A percentile compares a stretch with the other conserved stretches of the same genome.
These are phyloP conservation scores for Corythornis madagascariensis DNA, from an alignment of 2,113 vertebrate genomes.

Conservation along the genomic window DNA sequence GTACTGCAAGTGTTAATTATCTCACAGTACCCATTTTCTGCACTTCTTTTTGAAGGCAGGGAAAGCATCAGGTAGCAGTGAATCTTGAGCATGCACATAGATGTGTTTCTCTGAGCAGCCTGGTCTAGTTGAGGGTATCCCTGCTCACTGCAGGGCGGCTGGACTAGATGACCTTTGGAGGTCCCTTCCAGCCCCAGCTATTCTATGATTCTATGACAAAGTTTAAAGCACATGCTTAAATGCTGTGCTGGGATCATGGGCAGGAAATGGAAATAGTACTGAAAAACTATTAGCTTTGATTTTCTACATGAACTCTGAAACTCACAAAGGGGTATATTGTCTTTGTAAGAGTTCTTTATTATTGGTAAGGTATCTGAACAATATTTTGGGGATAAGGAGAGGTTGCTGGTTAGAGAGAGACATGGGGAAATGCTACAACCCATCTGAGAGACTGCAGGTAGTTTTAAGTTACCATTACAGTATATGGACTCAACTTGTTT, in stretches of 20 bases:
- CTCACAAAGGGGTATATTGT: neutral
- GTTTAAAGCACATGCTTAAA: slow-evolving; percentile 38
- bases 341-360: neutral
- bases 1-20: neutral
- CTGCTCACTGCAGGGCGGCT: no score
- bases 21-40: neutral
- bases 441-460: neutral
- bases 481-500: neutral
- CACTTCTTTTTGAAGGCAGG: neutral
- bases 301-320: neutral
- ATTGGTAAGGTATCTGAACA: neutral
- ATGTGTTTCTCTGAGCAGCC: neutral
- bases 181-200: no score
- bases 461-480: accelerated
- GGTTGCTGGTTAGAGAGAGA: neutral
- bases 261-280: slow-evolving; percentile 56
- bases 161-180: no score
- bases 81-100: neutral
- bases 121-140: no score
- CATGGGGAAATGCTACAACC: neutral
- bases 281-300: slow-evolving; percentile 38
- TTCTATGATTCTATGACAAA: neutral
- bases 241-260: neutral
- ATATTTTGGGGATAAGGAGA: neutral
- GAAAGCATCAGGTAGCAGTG: neutral